phyloP scores from a whole-genome alignment of 2,888 invertebrate species.

The Matsumyia berberina region DNA sequence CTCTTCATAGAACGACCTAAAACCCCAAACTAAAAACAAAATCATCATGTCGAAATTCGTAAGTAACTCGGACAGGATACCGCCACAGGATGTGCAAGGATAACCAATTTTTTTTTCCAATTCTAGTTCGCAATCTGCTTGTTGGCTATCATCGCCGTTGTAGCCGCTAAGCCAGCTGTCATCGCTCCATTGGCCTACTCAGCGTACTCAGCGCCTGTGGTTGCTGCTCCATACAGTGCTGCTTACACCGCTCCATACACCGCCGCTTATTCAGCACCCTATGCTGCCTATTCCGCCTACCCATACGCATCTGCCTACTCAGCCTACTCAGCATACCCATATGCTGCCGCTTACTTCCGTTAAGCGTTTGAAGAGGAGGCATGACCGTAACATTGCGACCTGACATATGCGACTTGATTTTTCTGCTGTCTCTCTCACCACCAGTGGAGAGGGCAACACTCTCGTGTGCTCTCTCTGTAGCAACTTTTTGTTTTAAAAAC shows the following conservation, averaged over 20 bases:
- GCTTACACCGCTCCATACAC: conserved; percentile 77
- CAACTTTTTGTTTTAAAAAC: conserved; percentile 16
- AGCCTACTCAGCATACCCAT: conserved; percentile 81
- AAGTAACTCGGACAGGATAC: conserved; percentile 33
- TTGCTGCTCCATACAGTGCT: conserved; percentile 79
- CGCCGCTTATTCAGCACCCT: conserved; percentile 78
- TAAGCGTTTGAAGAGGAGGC: conserved; percentile 73
- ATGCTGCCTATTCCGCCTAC: conserved; percentile 79
- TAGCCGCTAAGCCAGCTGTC: conserved; percentile 83
- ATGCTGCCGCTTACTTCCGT: conserved; percentile 82
- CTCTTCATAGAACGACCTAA: conserved; percentile 63
- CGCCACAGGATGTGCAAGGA: not conserved
- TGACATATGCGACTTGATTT: conserved; percentile 50
- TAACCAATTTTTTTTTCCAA: not conserved
- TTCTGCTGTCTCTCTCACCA: conserved; percentile 34
- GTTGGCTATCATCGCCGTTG: conserved; percentile 82
- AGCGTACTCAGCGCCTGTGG: conserved; percentile 77
- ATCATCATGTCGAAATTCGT: conserved; percentile 76
- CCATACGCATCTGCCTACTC: conserved; percentile 82
- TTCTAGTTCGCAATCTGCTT: conserved; percentile 83
- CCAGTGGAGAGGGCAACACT: not conserved
- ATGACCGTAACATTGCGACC: conserved; percentile 55
- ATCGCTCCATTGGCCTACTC: conserved; percentile 82
- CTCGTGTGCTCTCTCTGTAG: conserved; percentile 30
- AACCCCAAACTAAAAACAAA: conserved; percentile 28